Conservation (phyloP, 2,888 invertebrate genomes). For the Lithophane leautieri region DNA sequence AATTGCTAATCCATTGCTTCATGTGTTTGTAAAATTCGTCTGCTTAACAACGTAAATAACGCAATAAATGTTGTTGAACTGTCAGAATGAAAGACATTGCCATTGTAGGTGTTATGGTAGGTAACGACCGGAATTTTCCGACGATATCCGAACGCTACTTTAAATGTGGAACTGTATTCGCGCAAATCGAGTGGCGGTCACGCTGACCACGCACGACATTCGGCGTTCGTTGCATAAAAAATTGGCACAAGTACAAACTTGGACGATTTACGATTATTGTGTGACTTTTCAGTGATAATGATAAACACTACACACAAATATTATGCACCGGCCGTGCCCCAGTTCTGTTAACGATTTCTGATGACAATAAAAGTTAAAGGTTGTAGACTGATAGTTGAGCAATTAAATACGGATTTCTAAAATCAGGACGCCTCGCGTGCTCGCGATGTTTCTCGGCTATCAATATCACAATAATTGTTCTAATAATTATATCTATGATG, state of each 20-base stretch:
- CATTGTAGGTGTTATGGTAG: background rate
- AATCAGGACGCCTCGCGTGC: constrained; percentile 61
- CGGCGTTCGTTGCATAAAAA: constrained; percentile 63
- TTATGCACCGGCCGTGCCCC: constrained; percentile 65
- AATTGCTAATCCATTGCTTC: background rate
- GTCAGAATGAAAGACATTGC: background rate
- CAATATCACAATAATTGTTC: constrained; percentile 39
- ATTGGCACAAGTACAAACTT: constrained; percentile 69
- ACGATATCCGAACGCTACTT: constrained; percentile 33
- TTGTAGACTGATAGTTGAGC: constrained; percentile 54
- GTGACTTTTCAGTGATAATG: constrained; percentile 38
- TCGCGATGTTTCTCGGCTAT: constrained; percentile 51
- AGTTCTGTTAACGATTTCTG: constrained; percentile 58
- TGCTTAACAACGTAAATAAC: background rate
- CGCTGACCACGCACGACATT: constrained; percentile 34
- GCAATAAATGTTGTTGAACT: background rate
- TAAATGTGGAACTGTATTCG: constrained; percentile 26
- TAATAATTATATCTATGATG: constrained; percentile 50
- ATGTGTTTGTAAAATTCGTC: background rate
- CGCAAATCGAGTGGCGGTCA: constrained; percentile 33
- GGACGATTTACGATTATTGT: constrained; percentile 49
- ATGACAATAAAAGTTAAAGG: constrained; percentile 74
- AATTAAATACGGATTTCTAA: constrained; percentile 58
- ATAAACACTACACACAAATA: constrained; percentile 46
- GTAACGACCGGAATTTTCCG: constrained; percentile 16